Base-by-base conservation (phyloP, 2,888 invertebrate genomes). In the Cryptosula pallasiana region DNA sequence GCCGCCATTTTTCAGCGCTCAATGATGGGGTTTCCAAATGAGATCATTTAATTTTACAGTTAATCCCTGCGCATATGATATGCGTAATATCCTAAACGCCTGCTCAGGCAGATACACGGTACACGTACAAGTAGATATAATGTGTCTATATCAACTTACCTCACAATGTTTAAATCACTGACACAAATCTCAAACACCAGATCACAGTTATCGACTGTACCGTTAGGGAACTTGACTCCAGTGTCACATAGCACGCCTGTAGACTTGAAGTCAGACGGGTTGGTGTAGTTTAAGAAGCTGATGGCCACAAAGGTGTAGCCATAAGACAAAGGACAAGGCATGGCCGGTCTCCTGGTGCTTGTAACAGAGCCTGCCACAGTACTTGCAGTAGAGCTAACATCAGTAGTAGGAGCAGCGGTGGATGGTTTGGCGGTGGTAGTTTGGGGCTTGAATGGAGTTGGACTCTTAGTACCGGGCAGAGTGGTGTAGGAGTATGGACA, bases 251-350 rank as follows among this genome's bases (percentile, higher is more conserved):
- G 9, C 5, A 63, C 32, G 63, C 63, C 63, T 5, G 63, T 63
- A 63, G 63, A 63, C 32, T 63, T 63, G 63, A 32, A 63, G n/a
- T 63, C 63, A 13, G 63, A 63, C 27, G 63, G 63, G 63, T 63
- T 63, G 63, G 63, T 13, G 27, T 63, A 63, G 63, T 63, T 63
- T 2, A 63, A n/a, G 32, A 63, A 63, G n/a, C n/a, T 63, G 63
- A 63, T 63, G 27, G 63, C 63, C 13, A 63, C 13, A 13, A 63
- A 20, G 5, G 63, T 63, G 63, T 63, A 63, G 32, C 63, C 63
- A 3, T 13, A 13, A 32, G 32, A 9, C 3, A 25, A 13, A 32
- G 27, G 63, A n/a, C 63, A 63, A 16, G 13, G 63, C 9, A 27
- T 27, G 9, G 63, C 29, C 2, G 63, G 63, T 20, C 45, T 45